Conservation (phyloP, 2,797 vertebrate species). For the Myoxocephalus aenaeus region DNA sequence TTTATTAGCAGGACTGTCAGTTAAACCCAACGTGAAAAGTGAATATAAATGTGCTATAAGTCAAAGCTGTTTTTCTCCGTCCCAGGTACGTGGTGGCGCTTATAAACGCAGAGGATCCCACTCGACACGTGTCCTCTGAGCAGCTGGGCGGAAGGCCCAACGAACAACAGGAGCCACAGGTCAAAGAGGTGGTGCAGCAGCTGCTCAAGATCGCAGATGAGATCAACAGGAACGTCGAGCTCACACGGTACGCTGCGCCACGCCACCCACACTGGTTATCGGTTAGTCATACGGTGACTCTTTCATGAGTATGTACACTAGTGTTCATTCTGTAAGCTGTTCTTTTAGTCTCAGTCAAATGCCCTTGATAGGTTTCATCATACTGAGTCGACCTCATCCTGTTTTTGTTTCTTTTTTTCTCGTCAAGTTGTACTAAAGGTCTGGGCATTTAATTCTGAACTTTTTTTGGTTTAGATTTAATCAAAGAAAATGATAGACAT, state of each 20-base stretch:
- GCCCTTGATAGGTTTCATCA: not conserved
- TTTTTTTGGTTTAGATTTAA: no score
- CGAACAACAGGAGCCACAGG: slow-evolving; percentile 75
- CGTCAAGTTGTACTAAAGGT: not conserved
- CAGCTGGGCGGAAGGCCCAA: slow-evolving; percentile 78
- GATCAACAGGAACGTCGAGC: slow-evolving; percentile 79
- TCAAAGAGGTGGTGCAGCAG: slow-evolving; percentile 82
- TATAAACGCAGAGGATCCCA: slow-evolving; percentile 69
- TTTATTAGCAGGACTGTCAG: no score
- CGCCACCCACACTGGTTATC: not conserved
- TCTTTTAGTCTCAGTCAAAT: not conserved
- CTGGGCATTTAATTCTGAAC: no score
- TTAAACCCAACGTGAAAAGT: no score
- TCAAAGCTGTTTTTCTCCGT: not conserved
- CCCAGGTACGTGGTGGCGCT: slow-evolving; percentile 80
- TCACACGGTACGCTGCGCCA: slow-evolving; percentile 73
- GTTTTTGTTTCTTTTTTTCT: not conserved
- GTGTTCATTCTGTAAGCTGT: not conserved
- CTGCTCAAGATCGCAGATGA: slow-evolving; percentile 82
- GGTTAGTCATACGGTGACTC: not conserved
- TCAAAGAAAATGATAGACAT: no score
- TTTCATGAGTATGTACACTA: not conserved
- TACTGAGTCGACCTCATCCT: not conserved
- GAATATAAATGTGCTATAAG: not conserved
- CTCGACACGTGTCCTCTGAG: slow-evolving; percentile 59